phyloP scores from a whole-genome alignment of 1,140 invertebrate species.

The Drosophila ficusphila region DNA sequence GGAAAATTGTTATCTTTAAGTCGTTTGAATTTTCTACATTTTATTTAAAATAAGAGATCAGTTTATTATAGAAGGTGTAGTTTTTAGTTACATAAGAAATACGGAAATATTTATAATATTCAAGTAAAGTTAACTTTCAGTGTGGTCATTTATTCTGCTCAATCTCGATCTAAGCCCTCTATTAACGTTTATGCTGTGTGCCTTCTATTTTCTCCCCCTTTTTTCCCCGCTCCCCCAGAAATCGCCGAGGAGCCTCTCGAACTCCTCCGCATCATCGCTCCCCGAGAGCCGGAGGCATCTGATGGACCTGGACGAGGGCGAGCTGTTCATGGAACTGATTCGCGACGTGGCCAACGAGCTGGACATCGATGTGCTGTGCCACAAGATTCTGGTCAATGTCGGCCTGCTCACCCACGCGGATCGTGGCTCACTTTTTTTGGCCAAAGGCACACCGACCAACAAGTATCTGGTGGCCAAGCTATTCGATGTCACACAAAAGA shows the following conservation, averaged over 20 bases:
- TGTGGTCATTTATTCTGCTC: not conserved
- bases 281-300: conserved; percentile 86
- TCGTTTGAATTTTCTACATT: too few species aligned
- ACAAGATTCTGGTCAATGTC: conserved; percentile 97
- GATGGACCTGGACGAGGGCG: conserved; percentile 90
- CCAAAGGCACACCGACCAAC: conserved; percentile 90
- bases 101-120: not conserved
- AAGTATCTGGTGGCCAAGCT: conserved; percentile 95
- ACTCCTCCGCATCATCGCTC: conserved; percentile 82
- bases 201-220: not conserved
- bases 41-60: too few species aligned
- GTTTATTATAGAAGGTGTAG: too few species aligned
- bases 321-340: conserved; percentile 96
- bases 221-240: conserved; percentile 78
- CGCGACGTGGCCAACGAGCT: conserved; percentile 96
- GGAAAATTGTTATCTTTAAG: too few species aligned
- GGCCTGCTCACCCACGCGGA: conserved; percentile 94
- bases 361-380: conserved; percentile 96
- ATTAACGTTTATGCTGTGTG: conserved; percentile 59
- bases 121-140: not conserved
- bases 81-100: too few species aligned
- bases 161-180: conserved; percentile 46
- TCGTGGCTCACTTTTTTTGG: conserved; percentile 93
- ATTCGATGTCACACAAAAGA: conserved; percentile 95
- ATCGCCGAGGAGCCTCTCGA: conserved; percentile 85